Conservation (phyloP, 2,797 vertebrate species). For the Trichosurus vulpecula region DNA sequence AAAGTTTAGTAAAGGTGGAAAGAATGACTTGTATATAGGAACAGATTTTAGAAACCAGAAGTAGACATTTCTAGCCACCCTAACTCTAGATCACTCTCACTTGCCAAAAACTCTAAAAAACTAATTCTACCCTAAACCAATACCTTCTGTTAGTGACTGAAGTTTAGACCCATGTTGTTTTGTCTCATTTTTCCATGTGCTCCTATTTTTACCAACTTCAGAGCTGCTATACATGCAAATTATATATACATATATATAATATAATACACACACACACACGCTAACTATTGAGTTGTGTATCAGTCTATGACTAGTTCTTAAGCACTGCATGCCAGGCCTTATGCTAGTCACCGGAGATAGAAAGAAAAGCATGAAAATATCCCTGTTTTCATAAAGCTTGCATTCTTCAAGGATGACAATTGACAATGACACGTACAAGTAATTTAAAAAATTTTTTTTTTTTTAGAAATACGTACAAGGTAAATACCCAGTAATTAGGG, state of each 20-base stretch:
- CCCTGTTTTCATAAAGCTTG: neutral
- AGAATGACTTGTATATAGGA: neutral
- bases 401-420: neutral
- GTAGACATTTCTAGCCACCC: neutral
- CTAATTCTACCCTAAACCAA: neutral
- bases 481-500: neutral
- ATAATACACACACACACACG: too few relatives aligned
- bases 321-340: neutral
- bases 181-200: neutral
- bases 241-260: constrained; percentile 22
- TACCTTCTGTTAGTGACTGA: neutral
- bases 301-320: neutral
- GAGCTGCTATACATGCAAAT: constrained; percentile 25
- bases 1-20: neutral
- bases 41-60: neutral
- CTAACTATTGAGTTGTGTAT: neutral
- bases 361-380: neutral
- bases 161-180: neutral
- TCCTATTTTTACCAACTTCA: neutral
- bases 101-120: neutral
- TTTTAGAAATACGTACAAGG: neutral
- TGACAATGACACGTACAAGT: neutral
- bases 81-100: neutral
- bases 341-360: neutral
- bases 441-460: too few relatives aligned